Percentiles rank a stretch among this genome's conserved stretches.
Conservation (phyloP, 2,113 vertebrate species). For the Sylvia atricapilla region DNA sequence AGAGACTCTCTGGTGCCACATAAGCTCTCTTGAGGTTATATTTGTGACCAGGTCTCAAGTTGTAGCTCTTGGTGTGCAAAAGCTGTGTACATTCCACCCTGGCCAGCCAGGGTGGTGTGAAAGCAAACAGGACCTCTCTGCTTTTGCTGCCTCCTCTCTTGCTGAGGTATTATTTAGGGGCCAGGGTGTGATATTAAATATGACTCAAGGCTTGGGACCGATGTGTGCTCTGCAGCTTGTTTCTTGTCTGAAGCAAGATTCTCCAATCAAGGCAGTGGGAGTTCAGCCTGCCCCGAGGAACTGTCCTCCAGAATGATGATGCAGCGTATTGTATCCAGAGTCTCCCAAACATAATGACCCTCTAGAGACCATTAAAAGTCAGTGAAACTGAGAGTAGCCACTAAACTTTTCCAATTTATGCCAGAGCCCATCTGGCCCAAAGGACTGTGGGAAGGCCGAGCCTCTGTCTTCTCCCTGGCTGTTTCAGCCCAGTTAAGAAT, state of each 20-base stretch:
- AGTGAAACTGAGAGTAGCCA: conserved; percentile 28
- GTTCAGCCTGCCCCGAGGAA: not conserved
- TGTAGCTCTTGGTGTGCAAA: not conserved
- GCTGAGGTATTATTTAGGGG: not conserved
- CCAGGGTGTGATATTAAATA: not conserved
- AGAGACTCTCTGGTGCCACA: fast-evolving
- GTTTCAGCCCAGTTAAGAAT: not conserved
- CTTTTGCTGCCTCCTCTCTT: not conserved
- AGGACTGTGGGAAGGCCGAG: not conserved
- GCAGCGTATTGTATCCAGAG: not conserved
- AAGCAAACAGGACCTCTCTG: not conserved
- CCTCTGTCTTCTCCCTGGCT: not conserved
- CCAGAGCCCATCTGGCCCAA: not conserved
- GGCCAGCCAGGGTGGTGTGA: not conserved
- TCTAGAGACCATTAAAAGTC: conserved; percentile 28
- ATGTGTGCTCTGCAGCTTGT: not conserved
- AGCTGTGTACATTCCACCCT: not conserved
- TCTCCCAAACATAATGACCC: conserved; percentile 2
- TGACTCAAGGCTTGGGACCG: not conserved
- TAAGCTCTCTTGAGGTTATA: not conserved
- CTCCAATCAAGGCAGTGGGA: not conserved
- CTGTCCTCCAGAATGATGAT: not conserved
- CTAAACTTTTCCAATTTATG: conserved; percentile 37
- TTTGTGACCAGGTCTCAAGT: not conserved
- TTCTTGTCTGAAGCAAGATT: not conserved